Evolutionary conservation across 2,113 vertebrate genomes (phyloP).

Genomic region (Anas platyrhynchos): DNA sequence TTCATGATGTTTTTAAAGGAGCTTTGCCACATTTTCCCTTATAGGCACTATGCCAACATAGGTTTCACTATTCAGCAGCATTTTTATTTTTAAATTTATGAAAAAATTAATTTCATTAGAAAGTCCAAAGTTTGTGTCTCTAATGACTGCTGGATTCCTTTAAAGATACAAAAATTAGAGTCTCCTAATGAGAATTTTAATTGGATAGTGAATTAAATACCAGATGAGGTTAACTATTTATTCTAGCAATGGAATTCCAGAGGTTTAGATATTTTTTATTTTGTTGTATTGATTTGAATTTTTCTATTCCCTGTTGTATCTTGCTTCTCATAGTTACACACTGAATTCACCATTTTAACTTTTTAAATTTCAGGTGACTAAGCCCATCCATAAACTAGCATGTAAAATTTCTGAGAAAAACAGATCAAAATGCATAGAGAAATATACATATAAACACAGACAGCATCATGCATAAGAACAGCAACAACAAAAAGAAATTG

Average conservation of each 20-base stretch:
- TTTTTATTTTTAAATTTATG: background rate
- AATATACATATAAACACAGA: background rate
- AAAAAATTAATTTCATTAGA: conserved; percentile 26
- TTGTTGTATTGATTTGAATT: background rate
- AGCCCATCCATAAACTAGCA: background rate
- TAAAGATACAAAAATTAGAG: conserved; percentile 7
- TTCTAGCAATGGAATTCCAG: background rate
- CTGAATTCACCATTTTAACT: background rate
- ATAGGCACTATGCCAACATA: background rate
- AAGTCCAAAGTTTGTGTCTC: background rate
- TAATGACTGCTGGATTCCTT: background rate
- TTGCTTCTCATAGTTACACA: background rate
- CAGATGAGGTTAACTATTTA: background rate
- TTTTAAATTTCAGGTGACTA: background rate
- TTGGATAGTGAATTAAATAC: background rate
- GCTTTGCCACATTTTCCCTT: background rate
- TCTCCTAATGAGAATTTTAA: conserved; percentile 34
- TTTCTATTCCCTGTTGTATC: background rate
- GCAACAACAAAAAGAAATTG: background rate
- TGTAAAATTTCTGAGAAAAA: background rate
- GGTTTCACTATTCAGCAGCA: background rate
- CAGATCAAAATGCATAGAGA: background rate
- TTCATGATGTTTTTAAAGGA: background rate
- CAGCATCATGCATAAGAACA: background rate
- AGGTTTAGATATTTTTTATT: background rate